A percentile compares a stretch with the other conserved stretches of the same genome.
These are phyloP conservation scores for Leptopilina clavipes DNA, from an alignment of 1,140 invertebrate genomes.

Conservation along the genomic window DNA sequence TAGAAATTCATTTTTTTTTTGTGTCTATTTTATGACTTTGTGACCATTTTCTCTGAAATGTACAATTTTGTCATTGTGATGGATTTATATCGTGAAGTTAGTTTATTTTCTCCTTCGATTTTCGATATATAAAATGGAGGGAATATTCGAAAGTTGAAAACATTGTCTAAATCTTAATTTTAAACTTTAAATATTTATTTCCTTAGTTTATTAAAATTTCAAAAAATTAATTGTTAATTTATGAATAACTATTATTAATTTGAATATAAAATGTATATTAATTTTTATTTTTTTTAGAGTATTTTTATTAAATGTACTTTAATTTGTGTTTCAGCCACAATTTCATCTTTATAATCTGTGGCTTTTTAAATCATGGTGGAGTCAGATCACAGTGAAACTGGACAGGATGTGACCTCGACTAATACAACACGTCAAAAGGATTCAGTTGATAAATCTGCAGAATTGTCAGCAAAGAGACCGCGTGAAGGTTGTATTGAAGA, in stretches of 20 bases:
- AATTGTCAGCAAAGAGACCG: constrained; percentile 45
- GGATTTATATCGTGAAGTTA: neutral
- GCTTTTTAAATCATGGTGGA: constrained; percentile 59
- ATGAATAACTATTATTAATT: no score
- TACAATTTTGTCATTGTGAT: no score
- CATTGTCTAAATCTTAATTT: no score
- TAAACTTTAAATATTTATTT: no score
- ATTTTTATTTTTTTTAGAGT: neutral
- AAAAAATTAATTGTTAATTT: no score
- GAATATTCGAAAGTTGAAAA: neutral
- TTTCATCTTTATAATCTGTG: constrained; percentile 8
- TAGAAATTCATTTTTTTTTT: no score
- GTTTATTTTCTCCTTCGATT: neutral
- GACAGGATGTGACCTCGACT: constrained; percentile 43
- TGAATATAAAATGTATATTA: no score
- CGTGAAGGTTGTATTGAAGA: constrained; percentile 47
- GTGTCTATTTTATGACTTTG: no score
- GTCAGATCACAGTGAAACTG: constrained; percentile 58
- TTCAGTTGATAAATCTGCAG: constrained; percentile 37
- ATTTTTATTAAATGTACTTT: neutral
- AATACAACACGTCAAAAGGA: constrained; percentile 43
- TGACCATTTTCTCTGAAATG: no score
- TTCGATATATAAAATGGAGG: constrained; percentile 12
- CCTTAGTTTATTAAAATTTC: neutral
- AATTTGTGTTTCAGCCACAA: constrained; percentile 1